These are phyloP conservation scores for Rhorus exstirpatorius DNA, from an alignment of 2,888 invertebrate genomes.

Conservation along the genomic window DNA sequence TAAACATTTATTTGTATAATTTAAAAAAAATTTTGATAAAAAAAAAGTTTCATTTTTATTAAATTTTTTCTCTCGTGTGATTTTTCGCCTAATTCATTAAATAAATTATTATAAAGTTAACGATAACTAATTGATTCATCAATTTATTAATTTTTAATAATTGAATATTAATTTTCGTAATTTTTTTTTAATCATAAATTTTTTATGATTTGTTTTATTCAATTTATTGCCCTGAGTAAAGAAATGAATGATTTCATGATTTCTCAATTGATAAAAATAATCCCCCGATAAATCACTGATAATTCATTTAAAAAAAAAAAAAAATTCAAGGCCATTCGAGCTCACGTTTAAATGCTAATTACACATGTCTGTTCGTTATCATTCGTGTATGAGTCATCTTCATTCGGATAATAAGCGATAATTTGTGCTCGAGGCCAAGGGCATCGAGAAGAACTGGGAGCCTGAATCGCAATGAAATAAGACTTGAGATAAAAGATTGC, in stretches of 20 bases:
- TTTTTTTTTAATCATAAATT: no score
- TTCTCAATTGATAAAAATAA: background rate
- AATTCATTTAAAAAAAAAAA: background rate
- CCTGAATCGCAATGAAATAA: background rate
- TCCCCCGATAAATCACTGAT: background rate
- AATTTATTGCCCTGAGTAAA: no score
- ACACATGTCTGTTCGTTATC: background rate
- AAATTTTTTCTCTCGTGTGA: no score
- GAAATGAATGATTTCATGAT: no score
- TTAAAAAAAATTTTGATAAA: background rate
- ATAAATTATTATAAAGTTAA: no score
- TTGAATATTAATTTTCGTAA: no score
- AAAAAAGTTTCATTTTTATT: no score
- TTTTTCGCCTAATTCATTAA: no score
- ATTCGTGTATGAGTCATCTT: background rate
- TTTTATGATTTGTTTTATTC: no score
- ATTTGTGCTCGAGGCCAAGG: conserved; percentile 27
- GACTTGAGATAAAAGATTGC: background rate
- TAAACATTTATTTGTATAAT: no score
- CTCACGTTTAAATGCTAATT: background rate
- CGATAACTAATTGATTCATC: no score
- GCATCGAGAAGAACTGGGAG: background rate
- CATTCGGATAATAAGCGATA: conserved; percentile 6
- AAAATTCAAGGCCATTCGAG: background rate
- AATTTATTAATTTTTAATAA: no score